Base-by-base conservation (phyloP, 2,888 invertebrate genomes). In the Plutella xylostella region DNA sequence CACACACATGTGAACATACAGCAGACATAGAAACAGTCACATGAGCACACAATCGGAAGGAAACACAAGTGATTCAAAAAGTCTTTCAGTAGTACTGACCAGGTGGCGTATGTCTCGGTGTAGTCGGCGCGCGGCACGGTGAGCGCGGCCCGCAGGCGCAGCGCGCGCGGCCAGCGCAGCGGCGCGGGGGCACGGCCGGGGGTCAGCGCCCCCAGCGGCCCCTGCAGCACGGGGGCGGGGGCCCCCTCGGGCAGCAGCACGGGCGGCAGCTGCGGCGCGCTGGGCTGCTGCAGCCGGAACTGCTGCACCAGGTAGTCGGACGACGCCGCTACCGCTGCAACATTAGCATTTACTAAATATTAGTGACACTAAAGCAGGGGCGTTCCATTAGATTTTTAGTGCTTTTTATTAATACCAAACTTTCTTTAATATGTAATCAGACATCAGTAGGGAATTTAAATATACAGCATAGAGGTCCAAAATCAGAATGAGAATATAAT, bases 101-200 rank as follows among this genome's bases (percentile, higher is more conserved):
- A 65, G 2, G 63, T 57, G 9, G 63, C 58, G 53, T 73, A 77
- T 1, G 62, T 55, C 49, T 77, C 77, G 2, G 73, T 67, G 54
- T 67, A 77, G 51, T 64, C 75, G 11, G 76, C 66, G 43, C 63
- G 60, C 12, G 63, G 65, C 40, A 72, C 74, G 15, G 65, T 66
- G 30, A 77, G 61, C 48, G 58, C 58, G 4, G 60, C 75, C 28
- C 63, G 62, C 38, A 78, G 35, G 47, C 53, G 45, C 45, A 71
- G 49, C 28, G 73, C 63, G 42, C 61, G 61, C 41, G 58, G 55
- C 50, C 72, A 65, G 43, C 56, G 60, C 7, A 71, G 75, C 2
- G 49, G 56, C 2, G 63, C 47, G 2, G 66, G 65, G 31, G 53
- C 35, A 20, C n/a, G 42, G 46, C 45, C 41, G 30, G 45, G 52